A percentile compares a stretch with the other conserved stretches of the same genome.
phyloP scores from a whole-genome alignment of 2,888 invertebrate genomes.

The Periphyllus acericola region DNA sequence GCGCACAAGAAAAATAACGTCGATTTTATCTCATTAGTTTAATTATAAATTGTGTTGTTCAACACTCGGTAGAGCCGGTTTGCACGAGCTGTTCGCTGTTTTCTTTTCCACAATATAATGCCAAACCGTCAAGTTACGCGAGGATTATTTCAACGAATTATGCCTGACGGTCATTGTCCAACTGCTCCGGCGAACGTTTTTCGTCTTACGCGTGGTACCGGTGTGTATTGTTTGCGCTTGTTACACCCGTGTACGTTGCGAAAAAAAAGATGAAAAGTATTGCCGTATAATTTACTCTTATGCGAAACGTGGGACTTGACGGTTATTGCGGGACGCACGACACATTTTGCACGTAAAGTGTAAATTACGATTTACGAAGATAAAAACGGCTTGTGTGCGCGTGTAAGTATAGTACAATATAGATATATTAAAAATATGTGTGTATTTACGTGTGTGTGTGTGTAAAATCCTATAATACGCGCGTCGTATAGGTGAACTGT shows the following conservation, averaged over 20 bases:
- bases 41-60: too few relatives aligned
- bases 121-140: too few relatives aligned
- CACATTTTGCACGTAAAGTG: conserved; percentile 20
- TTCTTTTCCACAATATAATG: too few relatives aligned
- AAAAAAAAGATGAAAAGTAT: neutral
- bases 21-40: too few relatives aligned
- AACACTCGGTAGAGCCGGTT: too few relatives aligned
- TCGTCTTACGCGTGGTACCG: neutral
- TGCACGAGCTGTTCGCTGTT: too few relatives aligned
- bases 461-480: neutral
- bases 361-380: conserved; percentile 3
- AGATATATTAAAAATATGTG: neutral
- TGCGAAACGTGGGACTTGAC: neutral
- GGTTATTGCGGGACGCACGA: conserved; percentile 23
- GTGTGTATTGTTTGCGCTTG: too few relatives aligned
- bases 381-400: neutral
- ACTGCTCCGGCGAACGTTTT: neutral
- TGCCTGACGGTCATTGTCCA: neutral
- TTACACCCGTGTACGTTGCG: neutral
- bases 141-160: neutral
- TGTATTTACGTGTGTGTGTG: neutral
- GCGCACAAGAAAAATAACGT: too few relatives aligned
- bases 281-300: neutral
- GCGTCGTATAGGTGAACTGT: neutral
- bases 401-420: neutral